Evolutionary conservation across 2,113 vertebrate genomes (phyloP), one percentile per base, ranked within the genome.

Genomic region (Myrmophylax atrothorax): DNA sequence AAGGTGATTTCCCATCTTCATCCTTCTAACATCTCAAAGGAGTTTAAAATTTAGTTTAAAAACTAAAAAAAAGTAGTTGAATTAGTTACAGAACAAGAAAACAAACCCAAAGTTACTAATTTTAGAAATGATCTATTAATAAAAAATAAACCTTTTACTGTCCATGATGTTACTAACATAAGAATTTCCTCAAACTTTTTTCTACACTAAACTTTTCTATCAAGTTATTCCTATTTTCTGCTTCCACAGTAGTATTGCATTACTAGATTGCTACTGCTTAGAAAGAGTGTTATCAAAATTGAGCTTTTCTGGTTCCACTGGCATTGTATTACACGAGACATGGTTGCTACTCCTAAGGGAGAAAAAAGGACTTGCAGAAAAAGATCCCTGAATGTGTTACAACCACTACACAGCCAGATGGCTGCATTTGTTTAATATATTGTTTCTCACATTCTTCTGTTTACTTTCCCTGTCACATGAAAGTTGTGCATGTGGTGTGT

Each of bases 381-480:
- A 87, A 84, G 72, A 84, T 28, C 80, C 70, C 46, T 66, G 60
- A 84, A 86, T 42, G 74, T 96, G 93, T 96, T 96, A 95, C 79
- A 94, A 95, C 90, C 90, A 96, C 79, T 81, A 92, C 75, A 85
- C 44, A 90, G 82, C 69, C 87, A 72, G 90, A 96, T 97, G 97
- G 96, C 91, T 97, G 84, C 94, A 93, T 86, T 89, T 77, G 94
- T 97, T 97, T 96, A 95, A 97, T 94, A 97, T 88, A 95, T 93
- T 97, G 95, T 94, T 97, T 97, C 96, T 94, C 94, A 93, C 78
- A 95, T 97, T 91, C 94, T 82, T 95, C 88, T 96, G 69, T 95
- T 96, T 96, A 94, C 95, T 95, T 82, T 91, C 92, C 94, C 92
- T 84, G 81, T 95, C 96, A 95, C 46, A 56, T 87, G 88, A 87